Evolutionary conservation across 2,888 invertebrate species (phyloP).

Genomic region (Drosophila kambysellisi): DNA sequence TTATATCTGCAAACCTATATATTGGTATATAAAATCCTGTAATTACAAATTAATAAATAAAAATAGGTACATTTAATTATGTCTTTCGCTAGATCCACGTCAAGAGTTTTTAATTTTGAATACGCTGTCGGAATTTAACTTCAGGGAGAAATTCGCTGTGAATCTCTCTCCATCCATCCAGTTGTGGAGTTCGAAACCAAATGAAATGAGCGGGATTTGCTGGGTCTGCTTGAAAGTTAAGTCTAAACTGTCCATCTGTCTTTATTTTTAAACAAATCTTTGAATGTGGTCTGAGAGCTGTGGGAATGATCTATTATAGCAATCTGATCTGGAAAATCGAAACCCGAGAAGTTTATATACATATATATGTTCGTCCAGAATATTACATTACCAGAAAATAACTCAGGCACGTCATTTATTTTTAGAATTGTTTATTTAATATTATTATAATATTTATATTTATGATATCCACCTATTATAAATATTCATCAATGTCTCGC

Average conservation of each 20-base stretch:
- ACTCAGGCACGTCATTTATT: too few species aligned
- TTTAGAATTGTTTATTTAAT: too few species aligned
- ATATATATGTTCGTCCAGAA: too few species aligned
- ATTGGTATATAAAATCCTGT: not conserved
- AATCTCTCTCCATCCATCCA: not conserved
- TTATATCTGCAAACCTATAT: not conserved
- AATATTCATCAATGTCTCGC: too few species aligned
- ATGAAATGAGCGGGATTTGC: not conserved
- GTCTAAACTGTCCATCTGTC: not conserved
- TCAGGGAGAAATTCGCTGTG: not conserved
- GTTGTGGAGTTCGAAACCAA: not conserved
- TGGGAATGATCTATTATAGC: too few species aligned
- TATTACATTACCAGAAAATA: too few species aligned
- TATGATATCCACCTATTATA: too few species aligned
- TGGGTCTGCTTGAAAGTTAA: not conserved
- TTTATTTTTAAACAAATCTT: not conserved
- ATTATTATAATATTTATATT: too few species aligned
- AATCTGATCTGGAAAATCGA: too few species aligned
- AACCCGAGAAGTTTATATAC: too few species aligned
- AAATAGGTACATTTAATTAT: not conserved
- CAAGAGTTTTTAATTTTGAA: not conserved
- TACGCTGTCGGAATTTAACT: not conserved
- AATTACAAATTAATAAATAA: not conserved
- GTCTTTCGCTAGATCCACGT: not conserved
- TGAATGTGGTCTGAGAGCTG: too few species aligned